A percentile compares a stretch with the other conserved stretches of the same genome.
These are phyloP conservation scores for Meiosimyza platycephala DNA, from an alignment of 2,888 invertebrate species.

Conservation along the genomic window DNA sequence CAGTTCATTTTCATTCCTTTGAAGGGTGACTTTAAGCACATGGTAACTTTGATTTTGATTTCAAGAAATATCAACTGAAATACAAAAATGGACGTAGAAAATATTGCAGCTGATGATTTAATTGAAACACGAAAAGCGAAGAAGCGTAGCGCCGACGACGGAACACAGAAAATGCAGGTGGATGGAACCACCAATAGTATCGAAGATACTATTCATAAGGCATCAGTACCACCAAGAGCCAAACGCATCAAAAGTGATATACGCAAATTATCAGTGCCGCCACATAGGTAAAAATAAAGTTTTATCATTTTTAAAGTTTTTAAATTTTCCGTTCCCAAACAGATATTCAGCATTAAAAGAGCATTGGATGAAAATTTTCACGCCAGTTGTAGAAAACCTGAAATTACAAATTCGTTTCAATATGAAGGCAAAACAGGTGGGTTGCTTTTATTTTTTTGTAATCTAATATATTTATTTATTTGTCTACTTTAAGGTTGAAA, in stretches of 20 bases:
- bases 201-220: constrained; percentile 68
- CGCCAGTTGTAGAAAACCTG: constrained; percentile 95
- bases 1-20: no score
- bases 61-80: neutral
- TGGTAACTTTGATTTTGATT: constrained; percentile 3
- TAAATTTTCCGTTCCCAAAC: constrained; percentile 42
- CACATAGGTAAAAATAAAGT: constrained; percentile 73
- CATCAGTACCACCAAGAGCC: constrained; percentile 66
- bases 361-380: constrained; percentile 96
- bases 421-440: constrained; percentile 80
- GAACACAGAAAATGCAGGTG: constrained; percentile 73
- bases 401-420: constrained; percentile 95
- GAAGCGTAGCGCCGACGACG: constrained; percentile 64
- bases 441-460: neutral
- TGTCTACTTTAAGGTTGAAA: constrained; percentile 55
- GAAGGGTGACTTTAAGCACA: constrained; percentile 12
- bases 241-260: constrained; percentile 72
- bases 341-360: constrained; percentile 94
- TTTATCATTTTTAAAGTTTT: neutral
- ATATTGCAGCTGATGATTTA: constrained; percentile 60
- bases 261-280: constrained; percentile 88
- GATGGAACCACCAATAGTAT: constrained; percentile 76
- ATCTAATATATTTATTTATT: constrained; percentile 16
- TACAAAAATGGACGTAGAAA: constrained; percentile 58
- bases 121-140: constrained; percentile 54